A percentile compares a stretch with the other conserved stretches of the same genome.
These are phyloP conservation scores for Martes martes DNA, from an alignment of 2,113 vertebrate species.

Conservation along the genomic window DNA sequence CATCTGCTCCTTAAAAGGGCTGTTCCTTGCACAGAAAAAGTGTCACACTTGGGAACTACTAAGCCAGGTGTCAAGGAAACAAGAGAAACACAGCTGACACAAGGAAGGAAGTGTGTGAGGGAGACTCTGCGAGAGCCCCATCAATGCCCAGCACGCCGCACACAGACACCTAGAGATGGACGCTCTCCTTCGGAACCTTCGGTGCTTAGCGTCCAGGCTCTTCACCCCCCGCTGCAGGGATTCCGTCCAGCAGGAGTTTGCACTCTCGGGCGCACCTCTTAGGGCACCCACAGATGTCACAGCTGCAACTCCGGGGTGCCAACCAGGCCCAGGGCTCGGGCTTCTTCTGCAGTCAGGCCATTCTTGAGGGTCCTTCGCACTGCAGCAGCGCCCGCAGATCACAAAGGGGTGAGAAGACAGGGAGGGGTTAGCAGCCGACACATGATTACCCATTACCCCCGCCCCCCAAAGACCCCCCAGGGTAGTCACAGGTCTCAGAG, in stretches of 20 bases:
- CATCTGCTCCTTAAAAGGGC: constrained; percentile 76
- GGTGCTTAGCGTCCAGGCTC: background rate
- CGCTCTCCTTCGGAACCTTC: constrained; percentile 43
- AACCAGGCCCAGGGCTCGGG: constrained; percentile 93
- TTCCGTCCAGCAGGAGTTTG: background rate
- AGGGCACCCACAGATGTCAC: constrained; percentile 79
- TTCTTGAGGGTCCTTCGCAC: constrained; percentile 97
- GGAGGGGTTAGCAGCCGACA: constrained; percentile 41
- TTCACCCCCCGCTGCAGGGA: background rate
- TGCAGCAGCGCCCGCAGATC: constrained; percentile 67
- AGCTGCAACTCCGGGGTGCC: constrained; percentile 94
- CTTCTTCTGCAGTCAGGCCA: constrained; percentile 95
- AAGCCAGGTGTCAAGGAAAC: constrained; percentile 74
- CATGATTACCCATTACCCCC: background rate
- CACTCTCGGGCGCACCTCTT: background rate
- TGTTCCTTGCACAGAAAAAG: constrained; percentile 72
- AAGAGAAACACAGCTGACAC: constrained; percentile 72
- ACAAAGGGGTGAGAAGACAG: constrained; percentile 38
- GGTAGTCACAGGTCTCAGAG: background rate
- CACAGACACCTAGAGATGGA: constrained; percentile 42
- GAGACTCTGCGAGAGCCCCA: constrained; percentile 18
- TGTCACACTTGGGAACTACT: constrained; percentile 69
- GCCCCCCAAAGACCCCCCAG: too few species aligned
- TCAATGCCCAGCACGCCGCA: constrained; percentile 16
- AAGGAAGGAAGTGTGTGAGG: constrained; percentile 59